phyloP scores from a whole-genome alignment of 2,113 vertebrate genomes.

The Phaethon lepturus region DNA sequence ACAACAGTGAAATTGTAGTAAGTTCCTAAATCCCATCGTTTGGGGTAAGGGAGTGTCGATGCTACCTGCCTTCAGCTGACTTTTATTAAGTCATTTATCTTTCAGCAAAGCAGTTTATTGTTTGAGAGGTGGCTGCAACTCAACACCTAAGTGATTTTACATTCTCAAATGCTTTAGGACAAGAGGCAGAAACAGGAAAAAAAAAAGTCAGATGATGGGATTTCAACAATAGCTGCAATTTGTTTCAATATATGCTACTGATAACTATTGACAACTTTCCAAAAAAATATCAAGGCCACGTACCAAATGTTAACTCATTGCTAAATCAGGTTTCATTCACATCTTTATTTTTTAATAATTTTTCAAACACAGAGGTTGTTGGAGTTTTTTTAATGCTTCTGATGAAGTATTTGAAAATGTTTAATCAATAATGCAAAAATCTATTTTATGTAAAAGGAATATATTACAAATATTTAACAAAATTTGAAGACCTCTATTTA shows the following conservation, averaged over 20 bases:
- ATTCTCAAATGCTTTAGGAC: not conserved
- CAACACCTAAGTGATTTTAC: not conserved
- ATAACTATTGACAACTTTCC: slow-evolving; percentile 73
- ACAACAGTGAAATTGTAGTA: not conserved
- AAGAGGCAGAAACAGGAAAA: slow-evolving; percentile 11
- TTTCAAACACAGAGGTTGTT: not conserved
- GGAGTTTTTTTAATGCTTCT: not conserved
- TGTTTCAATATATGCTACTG: slow-evolving; percentile 59
- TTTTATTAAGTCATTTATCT: slow-evolving; percentile 40
- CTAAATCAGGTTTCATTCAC: slow-evolving; percentile 55
- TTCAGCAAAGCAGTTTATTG: slow-evolving; percentile 6
- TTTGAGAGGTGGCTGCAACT: not conserved
- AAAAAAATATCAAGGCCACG: slow-evolving; percentile 67
- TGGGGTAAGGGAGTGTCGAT: not conserved
- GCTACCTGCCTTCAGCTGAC: slow-evolving; percentile 8
- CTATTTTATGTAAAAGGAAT: not conserved
- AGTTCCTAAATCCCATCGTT: not conserved
- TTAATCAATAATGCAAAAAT: not conserved
- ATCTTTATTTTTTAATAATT: slow-evolving; percentile 4
- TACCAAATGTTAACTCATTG: slow-evolving; percentile 17
- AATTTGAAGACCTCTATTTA: not conserved
- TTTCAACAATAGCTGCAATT: not conserved
- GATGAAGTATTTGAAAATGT: not conserved
- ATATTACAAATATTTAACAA: not conserved
- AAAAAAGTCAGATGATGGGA: slow-evolving; percentile 69